Conservation (phyloP, 2,888 invertebrate species). For the Volucella zonaria region DNA sequence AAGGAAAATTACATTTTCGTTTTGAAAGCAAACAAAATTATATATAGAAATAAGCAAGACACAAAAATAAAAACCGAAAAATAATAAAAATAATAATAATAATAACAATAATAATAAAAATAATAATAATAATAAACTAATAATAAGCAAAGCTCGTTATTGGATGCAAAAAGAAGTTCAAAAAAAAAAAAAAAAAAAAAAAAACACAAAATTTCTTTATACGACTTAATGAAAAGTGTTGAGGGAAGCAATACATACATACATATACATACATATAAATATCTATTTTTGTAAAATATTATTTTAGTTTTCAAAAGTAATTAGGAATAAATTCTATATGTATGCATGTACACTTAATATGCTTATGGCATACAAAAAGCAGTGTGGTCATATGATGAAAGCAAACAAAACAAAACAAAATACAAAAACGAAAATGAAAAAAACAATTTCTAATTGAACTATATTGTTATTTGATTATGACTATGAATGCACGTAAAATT, state of each 20-base stretch:
- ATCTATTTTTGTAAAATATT: slow-evolving; percentile 57
- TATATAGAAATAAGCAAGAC: no score
- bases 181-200: no score
- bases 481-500: no score
- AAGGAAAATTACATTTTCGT: neutral
- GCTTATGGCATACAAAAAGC: neutral
- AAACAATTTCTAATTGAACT: no score
- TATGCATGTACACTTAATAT: neutral
- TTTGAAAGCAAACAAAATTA: neutral
- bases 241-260: slow-evolving; percentile 25
- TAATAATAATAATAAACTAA: neutral
- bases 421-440: neutral
- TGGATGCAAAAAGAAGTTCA: slow-evolving; percentile 4
- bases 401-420: neutral
- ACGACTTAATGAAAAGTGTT: slow-evolving; percentile 30
- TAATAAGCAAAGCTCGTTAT: slow-evolving; percentile 18
- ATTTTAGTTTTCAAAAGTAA: slow-evolving; percentile 14
- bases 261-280: slow-evolving; percentile 11
- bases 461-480: no score
- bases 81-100: neutral
- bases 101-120: neutral
- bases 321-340: slow-evolving; percentile 14
- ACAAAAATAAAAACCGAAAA: no score
- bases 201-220: slow-evolving; percentile 9
- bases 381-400: neutral